Evolutionary conservation across 2,797 vertebrate species (phyloP), one percentile per base, ranked within the genome.

Genomic region (Pagetopsis macropterus): DNA sequence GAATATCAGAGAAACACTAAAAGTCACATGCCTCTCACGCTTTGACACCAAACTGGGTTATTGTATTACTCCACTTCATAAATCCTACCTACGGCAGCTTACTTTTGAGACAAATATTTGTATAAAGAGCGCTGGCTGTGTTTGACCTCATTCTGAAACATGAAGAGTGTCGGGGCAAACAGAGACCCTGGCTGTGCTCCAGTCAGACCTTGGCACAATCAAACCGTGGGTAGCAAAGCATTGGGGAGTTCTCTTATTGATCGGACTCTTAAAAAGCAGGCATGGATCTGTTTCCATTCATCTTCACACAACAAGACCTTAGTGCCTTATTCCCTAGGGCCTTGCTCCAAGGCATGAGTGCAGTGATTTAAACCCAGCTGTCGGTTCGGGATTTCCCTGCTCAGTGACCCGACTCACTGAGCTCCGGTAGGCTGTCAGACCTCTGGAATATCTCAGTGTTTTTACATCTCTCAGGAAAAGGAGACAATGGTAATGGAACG

Each of bases 401-500:
- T 79, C 62, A 23, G 65, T 75, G 80, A 86, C 74, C 54, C 23
- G 2, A 16, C 68, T 56, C 63, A 3, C 61, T 14, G 56, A 69
- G 72, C 79, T 66, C 72, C 59, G 65, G 17, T 17, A 12, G 54
- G 41, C 71, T 61, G 70, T 78, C 64, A 64, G 41, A 45, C 27
- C 4, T 48, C 23, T 19, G 11, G 23, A 69, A 49, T 40, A 66
- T 60, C 64, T 57, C 3, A 44, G 45, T 27, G 3, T 58, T 66
- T 52, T 15, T 15, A 16, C 21, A 23, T 57, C 59, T 52, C 3
- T 41, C 5, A n/a, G n/a, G 23, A 11, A 60, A 19, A 31, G 19
- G 3, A 63, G 31, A 41, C 4, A 13, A 16, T 1, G 6, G 48
- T 27, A 48, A 16, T 17, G 31, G 2, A 41, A 64, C 3, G 8